Evolutionary conservation across 2,888 invertebrate species (phyloP).

Genomic region (Dasypolia templi): DNA sequence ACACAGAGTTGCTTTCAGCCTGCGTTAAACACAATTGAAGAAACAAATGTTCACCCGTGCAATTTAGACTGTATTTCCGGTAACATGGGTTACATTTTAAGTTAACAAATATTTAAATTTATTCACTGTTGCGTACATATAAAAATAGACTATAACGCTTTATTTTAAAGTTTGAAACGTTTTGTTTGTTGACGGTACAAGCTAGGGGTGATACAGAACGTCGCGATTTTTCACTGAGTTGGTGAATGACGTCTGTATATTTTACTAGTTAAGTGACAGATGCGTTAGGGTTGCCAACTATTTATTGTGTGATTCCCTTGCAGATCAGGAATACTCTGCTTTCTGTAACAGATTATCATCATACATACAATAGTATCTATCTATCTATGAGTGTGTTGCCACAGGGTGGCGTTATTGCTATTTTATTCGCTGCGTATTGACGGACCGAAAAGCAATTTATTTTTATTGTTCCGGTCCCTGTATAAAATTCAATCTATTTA

Average conservation of each 20-base stretch:
- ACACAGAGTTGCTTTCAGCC: constrained; percentile 75
- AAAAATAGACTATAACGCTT: constrained; percentile 76
- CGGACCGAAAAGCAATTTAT: constrained; percentile 66
- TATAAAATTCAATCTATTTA: constrained; percentile 88
- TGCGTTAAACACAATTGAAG: constrained; percentile 73
- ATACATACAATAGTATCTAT: constrained; percentile 69
- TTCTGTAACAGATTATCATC: constrained; percentile 76
- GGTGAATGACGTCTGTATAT: constrained; percentile 89
- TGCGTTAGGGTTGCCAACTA: constrained; percentile 89
- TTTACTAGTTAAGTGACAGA: constrained; percentile 90
- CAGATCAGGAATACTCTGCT: constrained; percentile 85
- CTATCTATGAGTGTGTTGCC: constrained; percentile 38
- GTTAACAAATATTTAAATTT: constrained; percentile 90
- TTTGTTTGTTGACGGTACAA: constrained; percentile 54
- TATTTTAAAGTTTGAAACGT: constrained; percentile 62
- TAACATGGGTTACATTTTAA: constrained; percentile 90
- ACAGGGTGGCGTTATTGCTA: constrained; percentile 71
- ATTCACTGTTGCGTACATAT: constrained; percentile 77
- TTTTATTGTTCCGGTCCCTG: constrained; percentile 72
- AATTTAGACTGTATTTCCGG: constrained; percentile 90
- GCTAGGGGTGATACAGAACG: constrained; percentile 83
- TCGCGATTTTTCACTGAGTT: constrained; percentile 87
- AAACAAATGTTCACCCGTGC: constrained; percentile 88
- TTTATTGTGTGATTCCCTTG: constrained; percentile 88
- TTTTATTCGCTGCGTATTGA: constrained; percentile 81